These are phyloP conservation scores for Perca schrenkii DNA, from an alignment of 2,113 vertebrate genomes.

Conservation along the genomic window DNA sequence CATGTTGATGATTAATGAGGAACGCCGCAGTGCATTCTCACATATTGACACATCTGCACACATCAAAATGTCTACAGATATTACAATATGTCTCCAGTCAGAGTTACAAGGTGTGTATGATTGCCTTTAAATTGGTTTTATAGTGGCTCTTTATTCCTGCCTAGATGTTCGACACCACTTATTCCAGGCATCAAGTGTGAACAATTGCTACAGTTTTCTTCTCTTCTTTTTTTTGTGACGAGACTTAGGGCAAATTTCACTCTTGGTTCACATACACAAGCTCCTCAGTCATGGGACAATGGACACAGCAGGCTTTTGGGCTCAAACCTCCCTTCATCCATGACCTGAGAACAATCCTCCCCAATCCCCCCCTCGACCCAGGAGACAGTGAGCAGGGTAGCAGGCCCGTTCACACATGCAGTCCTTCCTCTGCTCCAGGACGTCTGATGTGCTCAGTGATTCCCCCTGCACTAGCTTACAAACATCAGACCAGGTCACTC, in stretches of 20 bases:
- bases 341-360: constrained; percentile 45
- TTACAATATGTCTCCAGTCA: background rate
- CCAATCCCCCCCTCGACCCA: constrained; percentile 5
- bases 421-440: background rate
- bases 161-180: constrained; percentile 1
- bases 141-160: background rate
- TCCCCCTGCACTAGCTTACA: constrained; percentile 1
- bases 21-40: background rate
- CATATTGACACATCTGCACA: background rate
- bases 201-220: background rate
- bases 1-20: background rate
- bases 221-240: background rate
- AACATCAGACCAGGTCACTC: background rate
- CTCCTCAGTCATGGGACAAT: constrained; percentile 41
- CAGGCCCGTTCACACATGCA: background rate
- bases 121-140: background rate
- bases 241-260: constrained; percentile 31
- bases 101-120: background rate
- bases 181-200: background rate
- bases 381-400: constrained; percentile 3
- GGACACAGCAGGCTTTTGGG: constrained; percentile 22
- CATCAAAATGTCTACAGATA: background rate
- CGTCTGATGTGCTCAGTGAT: background rate
- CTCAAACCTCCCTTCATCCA: constrained; percentile 50
- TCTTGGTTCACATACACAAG: constrained; percentile 30